These are phyloP conservation scores for Odontamblyopus rebecca DNA, from an alignment of 2,797 vertebrate genomes.

Conservation along the genomic window DNA sequence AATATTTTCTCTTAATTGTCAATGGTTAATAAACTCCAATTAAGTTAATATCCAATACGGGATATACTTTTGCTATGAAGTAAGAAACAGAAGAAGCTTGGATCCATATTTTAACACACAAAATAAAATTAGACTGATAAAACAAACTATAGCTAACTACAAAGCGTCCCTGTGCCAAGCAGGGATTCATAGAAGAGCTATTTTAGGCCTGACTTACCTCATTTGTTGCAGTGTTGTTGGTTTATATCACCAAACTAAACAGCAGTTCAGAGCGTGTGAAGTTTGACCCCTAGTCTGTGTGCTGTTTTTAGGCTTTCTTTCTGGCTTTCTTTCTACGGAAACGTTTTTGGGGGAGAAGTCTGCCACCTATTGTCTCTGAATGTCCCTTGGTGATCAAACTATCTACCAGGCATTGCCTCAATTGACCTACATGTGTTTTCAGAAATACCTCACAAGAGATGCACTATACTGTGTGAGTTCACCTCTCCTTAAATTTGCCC, in stretches of 20 bases:
- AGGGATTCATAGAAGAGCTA: too few relatives aligned
- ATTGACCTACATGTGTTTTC: too few relatives aligned
- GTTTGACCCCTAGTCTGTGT: slow-evolving; percentile 59
- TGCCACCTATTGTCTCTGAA: too few relatives aligned
- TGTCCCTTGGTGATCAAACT: too few relatives aligned
- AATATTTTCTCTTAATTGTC: not conserved
- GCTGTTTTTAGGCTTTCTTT: slow-evolving; percentile 30
- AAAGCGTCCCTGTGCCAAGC: not conserved
- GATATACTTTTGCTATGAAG: not conserved
- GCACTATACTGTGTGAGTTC: too few relatives aligned
- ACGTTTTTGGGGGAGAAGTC: too few relatives aligned
- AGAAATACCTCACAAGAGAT: too few relatives aligned
- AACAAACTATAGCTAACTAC: not conserved
- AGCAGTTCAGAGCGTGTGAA: slow-evolving; percentile 42
- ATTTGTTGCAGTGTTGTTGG: slow-evolving; percentile 15
- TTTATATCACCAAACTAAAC: slow-evolving; percentile 11
- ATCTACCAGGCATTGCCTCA: too few relatives aligned
- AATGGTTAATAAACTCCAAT: not conserved
- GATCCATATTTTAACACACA: too few relatives aligned
- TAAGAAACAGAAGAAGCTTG: not conserved
- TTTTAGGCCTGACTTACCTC: slow-evolving; percentile 18
- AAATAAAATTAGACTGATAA: not conserved
- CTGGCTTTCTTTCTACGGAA: too few relatives aligned
- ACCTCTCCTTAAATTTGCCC: too few relatives aligned
- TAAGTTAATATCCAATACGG: not conserved